Conservation (phyloP, 92 coral and sea anemone species). For the Zoanthus gigantus region DNA sequence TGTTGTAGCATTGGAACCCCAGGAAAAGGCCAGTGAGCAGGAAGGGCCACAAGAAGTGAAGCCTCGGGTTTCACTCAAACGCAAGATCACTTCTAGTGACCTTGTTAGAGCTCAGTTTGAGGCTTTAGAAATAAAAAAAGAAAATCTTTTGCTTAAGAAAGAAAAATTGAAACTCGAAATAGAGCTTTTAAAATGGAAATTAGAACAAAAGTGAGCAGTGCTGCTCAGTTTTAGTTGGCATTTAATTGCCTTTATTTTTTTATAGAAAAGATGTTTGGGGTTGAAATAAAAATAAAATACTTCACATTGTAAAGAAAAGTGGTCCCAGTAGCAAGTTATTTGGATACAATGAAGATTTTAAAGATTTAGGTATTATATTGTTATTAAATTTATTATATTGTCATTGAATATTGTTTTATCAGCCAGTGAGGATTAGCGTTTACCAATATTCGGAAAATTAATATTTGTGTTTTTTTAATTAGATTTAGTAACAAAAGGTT, state of each 20-base stretch:
- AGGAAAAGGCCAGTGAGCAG: not conserved
- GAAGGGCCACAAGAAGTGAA: not conserved
- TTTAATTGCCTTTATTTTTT: not conserved
- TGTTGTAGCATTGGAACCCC: not conserved
- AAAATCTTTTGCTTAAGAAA: not conserved
- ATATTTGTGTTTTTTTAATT: too few species aligned
- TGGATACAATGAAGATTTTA: too few species aligned
- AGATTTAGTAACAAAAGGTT: too few species aligned
- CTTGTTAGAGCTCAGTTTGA: not conserved
- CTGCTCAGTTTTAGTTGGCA: not conserved
- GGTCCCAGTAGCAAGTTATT: too few species aligned
- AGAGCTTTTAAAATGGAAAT: not conserved
- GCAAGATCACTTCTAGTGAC: not conserved
- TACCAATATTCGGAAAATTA: too few species aligned
- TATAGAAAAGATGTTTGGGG: too few species aligned
- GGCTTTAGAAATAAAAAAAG: not conserved
- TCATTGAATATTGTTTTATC: too few species aligned
- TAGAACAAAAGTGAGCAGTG: conserved; percentile 4
- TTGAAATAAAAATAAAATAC: too few species aligned
- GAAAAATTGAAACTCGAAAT: not conserved
- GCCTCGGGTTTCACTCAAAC: not conserved
- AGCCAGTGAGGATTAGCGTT: too few species aligned
- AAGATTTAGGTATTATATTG: too few species aligned
- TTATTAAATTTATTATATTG: too few species aligned
- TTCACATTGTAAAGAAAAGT: too few species aligned